Evolutionary conservation across 2,888 invertebrate species (phyloP), one percentile per base, ranked within the genome.

Genomic region (Eupeodes latifasciatus): DNA sequence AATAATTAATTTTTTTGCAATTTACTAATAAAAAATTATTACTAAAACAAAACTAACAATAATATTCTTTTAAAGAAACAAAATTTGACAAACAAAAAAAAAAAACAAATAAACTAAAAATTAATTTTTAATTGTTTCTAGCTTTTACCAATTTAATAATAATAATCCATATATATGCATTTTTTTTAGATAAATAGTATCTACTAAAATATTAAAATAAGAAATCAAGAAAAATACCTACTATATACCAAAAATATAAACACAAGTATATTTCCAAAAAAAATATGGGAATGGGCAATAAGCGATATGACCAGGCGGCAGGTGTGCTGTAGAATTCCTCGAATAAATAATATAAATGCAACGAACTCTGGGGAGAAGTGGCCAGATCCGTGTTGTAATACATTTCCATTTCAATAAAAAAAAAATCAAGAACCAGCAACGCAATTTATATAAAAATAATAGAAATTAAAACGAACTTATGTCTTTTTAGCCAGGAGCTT

Each of bases 291-390:
- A 95, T 95, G 95, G 95, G 95, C 95, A 95, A 95, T 92, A 95
- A 95, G 95, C 95, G 95, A 95, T 95, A 95, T 95, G 95, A 95
- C 95, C 95, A 95, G 94, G 94, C 95, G 95, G 95, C 94, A 95
- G 95, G 93, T 93, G 93, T 94, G 94, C 93, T 93, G 93, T 94
- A 93, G 94, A 93, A 93, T 93, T 94, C 94, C 93, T 93, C 94
- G 93, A 90, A 93, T 91, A 92, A 91, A 92, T 86, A 92, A 92
- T 92, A 91, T 89, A 90, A 91, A 92, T 90, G 92, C 89, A 90
- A 91, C 90, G 92, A 90, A 91, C 93, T 94, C 94, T 92, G 93
- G 93, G 93, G 93, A 93, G 93, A 93, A 93, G 93, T 92, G 92
- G 93, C 94, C 92, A 93, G 92, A 92, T 90, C 86, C 88, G 92